These are phyloP conservation scores for Agapornis roseicollis DNA, from an alignment of 2,113 vertebrate genomes.

Conservation along the genomic window DNA sequence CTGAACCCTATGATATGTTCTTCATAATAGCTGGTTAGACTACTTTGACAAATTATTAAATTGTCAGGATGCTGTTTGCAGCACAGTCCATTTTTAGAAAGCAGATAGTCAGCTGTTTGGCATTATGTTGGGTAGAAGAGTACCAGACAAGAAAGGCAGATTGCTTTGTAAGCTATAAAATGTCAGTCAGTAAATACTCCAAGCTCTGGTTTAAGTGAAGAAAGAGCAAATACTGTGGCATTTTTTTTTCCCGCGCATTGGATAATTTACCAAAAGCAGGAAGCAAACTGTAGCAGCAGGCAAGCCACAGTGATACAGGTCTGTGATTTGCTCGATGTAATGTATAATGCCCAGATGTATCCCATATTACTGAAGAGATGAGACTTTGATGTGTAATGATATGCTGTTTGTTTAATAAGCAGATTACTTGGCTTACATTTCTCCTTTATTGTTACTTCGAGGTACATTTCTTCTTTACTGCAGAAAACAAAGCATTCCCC, in stretches of 20 bases:
- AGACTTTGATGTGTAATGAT: neutral
- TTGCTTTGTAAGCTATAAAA: constrained; percentile 74
- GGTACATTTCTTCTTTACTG: fast-evolving
- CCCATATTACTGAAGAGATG: neutral
- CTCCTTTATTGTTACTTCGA: neutral
- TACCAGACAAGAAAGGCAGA: constrained; percentile 33
- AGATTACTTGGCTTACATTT: neutral
- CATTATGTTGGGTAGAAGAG: constrained; percentile 35
- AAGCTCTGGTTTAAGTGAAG: constrained; percentile 43
- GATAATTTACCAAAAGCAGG: constrained; percentile 48
- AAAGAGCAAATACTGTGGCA: constrained; percentile 59
- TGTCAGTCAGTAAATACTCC: constrained; percentile 58
- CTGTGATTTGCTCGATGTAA: neutral
- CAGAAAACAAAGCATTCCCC: neutral
- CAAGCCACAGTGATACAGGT: neutral
- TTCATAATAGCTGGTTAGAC: constrained; percentile 65
- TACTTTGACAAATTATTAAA: constrained; percentile 75
- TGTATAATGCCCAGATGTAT: neutral
- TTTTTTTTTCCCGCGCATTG: constrained; percentile 31
- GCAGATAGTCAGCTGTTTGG: constrained; percentile 72
- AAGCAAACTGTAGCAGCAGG: constrained; percentile 11
- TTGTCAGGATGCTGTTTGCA: constrained; percentile 67
- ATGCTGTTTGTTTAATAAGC: neutral
- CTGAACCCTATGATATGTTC: constrained; percentile 63
- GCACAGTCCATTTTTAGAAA: constrained; percentile 73